A percentile compares a stretch with the other conserved stretches of the same genome.
phyloP scores from a whole-genome alignment of 2,797 vertebrate species.

The Hypotaenidia philippensis region DNA sequence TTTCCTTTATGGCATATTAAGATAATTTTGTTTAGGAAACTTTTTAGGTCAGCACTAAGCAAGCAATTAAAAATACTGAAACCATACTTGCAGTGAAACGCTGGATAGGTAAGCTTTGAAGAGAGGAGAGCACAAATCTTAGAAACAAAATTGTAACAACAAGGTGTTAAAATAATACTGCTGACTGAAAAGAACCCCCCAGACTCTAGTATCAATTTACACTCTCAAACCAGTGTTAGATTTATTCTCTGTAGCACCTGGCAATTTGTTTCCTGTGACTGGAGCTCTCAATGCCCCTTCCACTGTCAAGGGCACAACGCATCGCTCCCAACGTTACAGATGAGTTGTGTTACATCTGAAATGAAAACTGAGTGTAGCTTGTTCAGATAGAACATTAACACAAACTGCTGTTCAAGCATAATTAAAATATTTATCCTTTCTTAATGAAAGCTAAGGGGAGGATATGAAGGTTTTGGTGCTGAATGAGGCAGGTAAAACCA shows the following conservation, averaged over 20 bases:
- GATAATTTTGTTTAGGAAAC: constrained; percentile 9
- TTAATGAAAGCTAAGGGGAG: neutral
- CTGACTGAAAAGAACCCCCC: neutral
- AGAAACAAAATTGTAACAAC: neutral
- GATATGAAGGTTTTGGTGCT: neutral
- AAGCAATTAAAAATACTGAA: constrained; percentile 16
- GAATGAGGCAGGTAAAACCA: neutral
- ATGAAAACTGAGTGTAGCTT: neutral
- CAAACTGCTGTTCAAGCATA: neutral
- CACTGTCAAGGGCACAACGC: neutral
- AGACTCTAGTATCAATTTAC: neutral
- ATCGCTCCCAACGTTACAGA: neutral
- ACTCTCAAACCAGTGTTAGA: neutral
- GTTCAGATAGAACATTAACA: neutral
- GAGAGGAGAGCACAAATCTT: neutral
- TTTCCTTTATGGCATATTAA: neutral
- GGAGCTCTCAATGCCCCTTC: neutral
- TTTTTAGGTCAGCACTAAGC: neutral
- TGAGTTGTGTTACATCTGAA: neutral
- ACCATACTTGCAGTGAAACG: neutral
- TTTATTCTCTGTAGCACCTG: neutral
- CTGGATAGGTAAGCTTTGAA: neutral
- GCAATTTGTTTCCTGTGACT: neutral
- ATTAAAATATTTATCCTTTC: neutral
- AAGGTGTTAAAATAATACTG: neutral